Evolutionary conservation across 2,113 vertebrate species (phyloP).

Genomic region (Vulpes lagopus): DNA sequence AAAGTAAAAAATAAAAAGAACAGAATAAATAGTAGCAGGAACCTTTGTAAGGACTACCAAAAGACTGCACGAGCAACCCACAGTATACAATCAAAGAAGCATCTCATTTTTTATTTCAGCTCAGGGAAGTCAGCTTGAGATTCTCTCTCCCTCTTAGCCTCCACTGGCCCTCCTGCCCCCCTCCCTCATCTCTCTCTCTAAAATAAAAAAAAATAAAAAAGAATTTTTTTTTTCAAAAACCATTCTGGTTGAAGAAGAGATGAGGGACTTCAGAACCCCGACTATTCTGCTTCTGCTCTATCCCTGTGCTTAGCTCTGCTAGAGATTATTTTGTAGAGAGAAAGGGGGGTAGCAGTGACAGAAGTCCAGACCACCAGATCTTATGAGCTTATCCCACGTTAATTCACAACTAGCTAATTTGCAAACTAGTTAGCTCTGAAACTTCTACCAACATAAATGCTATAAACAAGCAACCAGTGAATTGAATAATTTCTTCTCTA

Average conservation of each 20-base stretch:
- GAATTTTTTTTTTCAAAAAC: background rate
- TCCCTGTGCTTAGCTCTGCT: background rate
- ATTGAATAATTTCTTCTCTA: conserved; percentile 14
- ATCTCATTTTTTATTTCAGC: background rate
- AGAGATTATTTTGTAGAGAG: background rate
- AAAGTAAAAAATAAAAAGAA: no score
- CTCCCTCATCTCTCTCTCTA: background rate
- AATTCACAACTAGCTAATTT: conserved; percentile 42
- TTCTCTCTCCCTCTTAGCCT: background rate
- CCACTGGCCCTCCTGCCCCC: background rate
- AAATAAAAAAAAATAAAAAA: background rate
- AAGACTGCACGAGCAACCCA: background rate
- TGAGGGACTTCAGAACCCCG: background rate
- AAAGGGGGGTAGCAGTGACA: background rate
- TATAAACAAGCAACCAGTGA: background rate
- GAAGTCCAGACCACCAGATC: background rate
- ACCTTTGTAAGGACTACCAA: background rate
- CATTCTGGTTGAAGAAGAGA: background rate
- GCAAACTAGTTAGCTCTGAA: conserved; percentile 46
- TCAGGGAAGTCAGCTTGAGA: background rate
- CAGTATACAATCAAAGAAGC: background rate
- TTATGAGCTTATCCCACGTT: conserved; percentile 18
- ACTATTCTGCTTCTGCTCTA: background rate
- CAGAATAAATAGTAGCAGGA: background rate
- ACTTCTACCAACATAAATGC: background rate